A percentile compares a stretch with the other conserved stretches of the same genome.
phyloP scores from a whole-genome alignment of 2,888 invertebrate species.

The Actias luna region DNA sequence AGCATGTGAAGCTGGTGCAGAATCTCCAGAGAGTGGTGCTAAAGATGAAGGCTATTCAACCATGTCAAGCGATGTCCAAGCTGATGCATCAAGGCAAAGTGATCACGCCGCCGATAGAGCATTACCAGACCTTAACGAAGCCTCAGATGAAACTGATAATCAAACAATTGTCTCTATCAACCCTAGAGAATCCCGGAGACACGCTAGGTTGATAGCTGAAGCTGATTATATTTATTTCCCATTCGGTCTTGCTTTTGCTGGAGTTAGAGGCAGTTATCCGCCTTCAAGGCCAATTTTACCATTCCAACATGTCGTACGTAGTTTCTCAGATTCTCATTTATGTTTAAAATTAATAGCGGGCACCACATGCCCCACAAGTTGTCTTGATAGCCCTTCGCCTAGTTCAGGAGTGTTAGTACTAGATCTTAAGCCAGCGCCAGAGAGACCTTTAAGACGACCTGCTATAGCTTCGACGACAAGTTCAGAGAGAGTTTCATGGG shows the following conservation, averaged over 20 bases:
- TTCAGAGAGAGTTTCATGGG: slow-evolving; percentile 81
- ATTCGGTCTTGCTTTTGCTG: slow-evolving; percentile 83
- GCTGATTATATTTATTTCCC: slow-evolving; percentile 87
- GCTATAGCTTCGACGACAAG: slow-evolving; percentile 78
- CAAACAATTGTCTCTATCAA: slow-evolving; percentile 79
- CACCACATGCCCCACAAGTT: slow-evolving; percentile 76
- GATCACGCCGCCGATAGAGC: slow-evolving; percentile 81
- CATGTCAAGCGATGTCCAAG: slow-evolving; percentile 91
- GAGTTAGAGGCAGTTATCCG: slow-evolving; percentile 87
- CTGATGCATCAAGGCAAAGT: slow-evolving; percentile 84
- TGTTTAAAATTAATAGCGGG: slow-evolving; percentile 86
- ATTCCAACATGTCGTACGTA: slow-evolving; percentile 88
- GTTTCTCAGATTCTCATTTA: slow-evolving; percentile 88
- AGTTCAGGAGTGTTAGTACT: slow-evolving; percentile 84
- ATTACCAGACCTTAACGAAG: slow-evolving; percentile 87
- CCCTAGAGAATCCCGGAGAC: slow-evolving; percentile 73
- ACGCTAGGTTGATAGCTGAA: slow-evolving; percentile 83
- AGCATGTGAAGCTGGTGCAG: slow-evolving; percentile 86
- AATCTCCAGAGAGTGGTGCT: slow-evolving; percentile 89
- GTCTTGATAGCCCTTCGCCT: slow-evolving; percentile 82
- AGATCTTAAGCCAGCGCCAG: slow-evolving; percentile 81
- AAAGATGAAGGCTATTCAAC: slow-evolving; percentile 92
- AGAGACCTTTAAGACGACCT: slow-evolving; percentile 82
- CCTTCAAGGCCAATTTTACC: slow-evolving; percentile 86
- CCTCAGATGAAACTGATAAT: slow-evolving; percentile 86